Evolutionary conservation across 2,888 invertebrate genomes (phyloP), one percentile per base, ranked within the genome.

Genomic region (Gortyna flavago): DNA sequence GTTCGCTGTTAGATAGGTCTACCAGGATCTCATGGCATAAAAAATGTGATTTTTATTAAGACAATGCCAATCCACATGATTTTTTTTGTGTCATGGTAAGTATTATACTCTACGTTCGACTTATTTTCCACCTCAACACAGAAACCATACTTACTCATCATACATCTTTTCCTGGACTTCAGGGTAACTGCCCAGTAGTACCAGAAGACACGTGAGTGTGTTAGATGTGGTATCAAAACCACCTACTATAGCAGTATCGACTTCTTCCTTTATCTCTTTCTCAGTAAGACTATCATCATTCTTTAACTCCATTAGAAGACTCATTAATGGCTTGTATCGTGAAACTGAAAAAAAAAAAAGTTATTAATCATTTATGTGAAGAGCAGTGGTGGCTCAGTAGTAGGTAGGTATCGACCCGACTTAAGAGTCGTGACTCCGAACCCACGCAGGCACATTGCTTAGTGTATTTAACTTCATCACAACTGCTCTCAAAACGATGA

Each of bases 101-200:
- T n/a, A n/a, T n/a, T n/a, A n/a, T n/a, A n/a, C n/a, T n/a, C 35
- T 5, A 5, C 16, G 18, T 51, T 35, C 9, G 5, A 68, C 16
- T 25, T 48, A 67, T 16, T 51, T 68, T 51, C 29, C 25, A 35
- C 9, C 3, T 25, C 18, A 6, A 48, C 25, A n/a, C 16, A 25
- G 21, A 67, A 48, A 48, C 25, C 5, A 21, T 29, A 74, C 91
- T 90, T 86, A 92, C 93, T 93, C 93, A 51, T 89, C 66, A 77
- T 87, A 87, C 72, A 92, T 79, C 29, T 86, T 87, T 32, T 90
- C 78, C 86, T 95, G 95, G 13, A 94, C 88, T 70, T 93, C 88
- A 44, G 92, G 92, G 80, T 93, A 88, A 0, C 90, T 88, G 13
- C 95, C 89, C 0, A 89, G 29, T 5, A 85, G 62, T 8, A 84